phyloP scores from a whole-genome alignment of 1,140 invertebrate species.

The Rhagoletis zephyria region DNA sequence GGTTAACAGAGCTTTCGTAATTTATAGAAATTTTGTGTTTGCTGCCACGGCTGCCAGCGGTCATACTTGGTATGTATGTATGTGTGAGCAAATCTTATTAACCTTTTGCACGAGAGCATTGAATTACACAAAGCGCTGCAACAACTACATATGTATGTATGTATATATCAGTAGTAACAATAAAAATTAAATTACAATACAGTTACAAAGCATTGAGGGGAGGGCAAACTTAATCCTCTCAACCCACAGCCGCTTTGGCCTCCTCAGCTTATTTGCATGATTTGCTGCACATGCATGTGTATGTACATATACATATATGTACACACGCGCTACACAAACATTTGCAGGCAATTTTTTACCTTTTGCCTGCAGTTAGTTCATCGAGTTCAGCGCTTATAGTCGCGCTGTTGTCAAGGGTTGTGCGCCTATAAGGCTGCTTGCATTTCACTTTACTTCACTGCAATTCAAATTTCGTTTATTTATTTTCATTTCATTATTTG shows the following conservation, averaged over 20 bases:
- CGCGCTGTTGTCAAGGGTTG: conserved; percentile 26
- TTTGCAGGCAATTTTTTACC: background rate
- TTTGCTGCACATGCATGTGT: background rate
- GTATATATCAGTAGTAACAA: background rate
- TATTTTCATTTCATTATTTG: conserved; percentile 1
- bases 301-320: too few relatives aligned
- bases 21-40: background rate
- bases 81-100: conserved; percentile 39
- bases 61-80: background rate
- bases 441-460: conserved; percentile 18
- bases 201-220: background rate
- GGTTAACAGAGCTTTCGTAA: background rate
- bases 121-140: conserved; percentile 17
- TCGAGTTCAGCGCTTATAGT: background rate
- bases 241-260: background rate
- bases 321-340: background rate
- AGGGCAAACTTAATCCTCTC: background rate
- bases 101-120: conserved; percentile 29
- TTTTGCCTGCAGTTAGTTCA: conserved; percentile 35
- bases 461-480: background rate
- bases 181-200: conserved; percentile 50
- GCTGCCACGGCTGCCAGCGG: background rate
- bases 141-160: background rate
- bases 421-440: conserved; percentile 50
- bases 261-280: conserved; percentile 20